These are phyloP conservation scores for Lordiphosa collinella DNA, from an alignment of 1,140 invertebrate species.

Conservation along the genomic window DNA sequence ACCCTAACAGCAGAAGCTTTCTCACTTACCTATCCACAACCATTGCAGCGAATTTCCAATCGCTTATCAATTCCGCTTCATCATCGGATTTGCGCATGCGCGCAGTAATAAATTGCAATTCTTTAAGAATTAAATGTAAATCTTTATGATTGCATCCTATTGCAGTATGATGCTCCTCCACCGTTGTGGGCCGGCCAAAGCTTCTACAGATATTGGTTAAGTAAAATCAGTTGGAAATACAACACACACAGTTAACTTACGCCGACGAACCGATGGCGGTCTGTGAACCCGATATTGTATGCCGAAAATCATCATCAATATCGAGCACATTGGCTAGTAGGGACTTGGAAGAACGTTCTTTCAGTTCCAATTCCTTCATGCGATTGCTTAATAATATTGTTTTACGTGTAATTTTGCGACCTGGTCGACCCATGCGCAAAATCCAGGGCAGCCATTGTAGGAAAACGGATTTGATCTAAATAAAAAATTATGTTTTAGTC, in stretches of 20 bases:
- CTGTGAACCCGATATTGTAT: slow-evolving; percentile 81
- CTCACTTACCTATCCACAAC: slow-evolving; percentile 94
- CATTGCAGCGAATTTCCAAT: slow-evolving; percentile 99
- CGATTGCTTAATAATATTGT: slow-evolving; percentile 92
- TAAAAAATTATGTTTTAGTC: neutral
- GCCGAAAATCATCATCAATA: slow-evolving; percentile 95
- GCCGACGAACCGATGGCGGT: slow-evolving; percentile 80
- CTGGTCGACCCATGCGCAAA: slow-evolving; percentile 95
- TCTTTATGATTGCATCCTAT: slow-evolving; percentile 84
- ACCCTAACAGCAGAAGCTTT: too few relatives aligned
- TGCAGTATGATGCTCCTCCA: slow-evolving; percentile 83
- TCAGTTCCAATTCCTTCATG: slow-evolving; percentile 94
- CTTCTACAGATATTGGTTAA: slow-evolving; percentile 60
- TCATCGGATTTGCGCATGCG: slow-evolving; percentile 94
- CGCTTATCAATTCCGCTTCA: slow-evolving; percentile 93
- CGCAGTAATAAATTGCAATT: slow-evolving; percentile 96
- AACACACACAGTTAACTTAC: too few relatives aligned
- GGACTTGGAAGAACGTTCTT: slow-evolving; percentile 95
- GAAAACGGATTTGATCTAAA: slow-evolving; percentile 93
- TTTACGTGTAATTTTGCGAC: slow-evolving; percentile 95
- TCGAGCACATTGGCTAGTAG: slow-evolving; percentile 95
- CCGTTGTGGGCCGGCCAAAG: slow-evolving; percentile 83
- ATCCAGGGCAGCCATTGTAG: slow-evolving; percentile 98
- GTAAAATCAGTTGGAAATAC: too few relatives aligned
- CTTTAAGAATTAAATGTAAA: slow-evolving; percentile 91